phyloP scores from a whole-genome alignment of 2,888 invertebrate species.

The Limenitis camilla region DNA sequence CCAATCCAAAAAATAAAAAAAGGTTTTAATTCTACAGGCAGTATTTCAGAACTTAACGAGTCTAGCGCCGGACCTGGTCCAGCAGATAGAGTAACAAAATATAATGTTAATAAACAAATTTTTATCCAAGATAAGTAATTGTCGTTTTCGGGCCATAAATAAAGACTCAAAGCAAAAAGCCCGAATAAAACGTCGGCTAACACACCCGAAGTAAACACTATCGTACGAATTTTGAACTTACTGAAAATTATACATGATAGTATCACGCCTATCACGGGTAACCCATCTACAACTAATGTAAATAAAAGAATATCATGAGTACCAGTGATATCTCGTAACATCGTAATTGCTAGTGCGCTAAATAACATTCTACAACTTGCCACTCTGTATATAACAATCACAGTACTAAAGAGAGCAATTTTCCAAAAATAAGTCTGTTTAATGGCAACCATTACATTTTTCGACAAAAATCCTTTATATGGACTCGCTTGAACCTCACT shows the following conservation, averaged over 20 bases:
- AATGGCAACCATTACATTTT: conserved; percentile 14
- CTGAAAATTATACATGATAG: conserved; percentile 18
- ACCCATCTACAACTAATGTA: conserved; percentile 22
- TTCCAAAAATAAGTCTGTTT: conserved; percentile 22
- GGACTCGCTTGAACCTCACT: not conserved
- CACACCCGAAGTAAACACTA: conserved; percentile 19
- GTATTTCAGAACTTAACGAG: not conserved
- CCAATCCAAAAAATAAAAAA: not conserved
- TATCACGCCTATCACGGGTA: conserved; percentile 19
- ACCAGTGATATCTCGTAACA: conserved; percentile 25
- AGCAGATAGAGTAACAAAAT: conserved; percentile 13
- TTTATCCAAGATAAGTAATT: conserved; percentile 16
- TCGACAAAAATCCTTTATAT: not conserved
- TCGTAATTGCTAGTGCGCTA: conserved; percentile 22
- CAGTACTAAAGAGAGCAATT: conserved; percentile 2
- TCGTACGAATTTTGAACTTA: conserved; percentile 19
- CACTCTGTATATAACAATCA: conserved; percentile 19
- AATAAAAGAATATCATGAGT: conserved; percentile 22
- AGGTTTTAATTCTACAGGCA: not conserved
- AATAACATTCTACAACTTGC: conserved; percentile 23
- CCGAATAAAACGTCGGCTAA: conserved; percentile 18
- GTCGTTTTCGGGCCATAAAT: conserved; percentile 14
- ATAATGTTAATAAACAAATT: conserved; percentile 25
- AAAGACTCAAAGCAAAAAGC: conserved; percentile 17
- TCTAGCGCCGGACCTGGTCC: not conserved